phyloP scores from a whole-genome alignment of 2,888 invertebrate genomes.

The Napeogenes inachia region DNA sequence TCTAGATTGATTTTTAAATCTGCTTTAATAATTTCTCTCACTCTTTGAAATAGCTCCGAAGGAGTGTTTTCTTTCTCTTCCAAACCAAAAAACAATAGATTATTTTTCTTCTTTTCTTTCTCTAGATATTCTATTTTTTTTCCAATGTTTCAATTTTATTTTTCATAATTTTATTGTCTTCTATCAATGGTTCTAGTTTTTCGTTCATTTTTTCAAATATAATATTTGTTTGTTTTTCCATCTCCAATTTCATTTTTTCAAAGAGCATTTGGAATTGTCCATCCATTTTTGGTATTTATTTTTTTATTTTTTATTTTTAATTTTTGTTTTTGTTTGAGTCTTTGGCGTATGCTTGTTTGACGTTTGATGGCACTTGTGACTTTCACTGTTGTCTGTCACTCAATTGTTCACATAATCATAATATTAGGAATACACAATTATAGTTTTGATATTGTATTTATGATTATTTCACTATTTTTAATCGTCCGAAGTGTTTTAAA shows the following conservation, averaged over 20 bases:
- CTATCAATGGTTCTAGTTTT: slow-evolving; percentile 13
- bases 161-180: slow-evolving; percentile 25
- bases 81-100: background rate
- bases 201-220: slow-evolving; percentile 21
- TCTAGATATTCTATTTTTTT: slow-evolving; percentile 24
- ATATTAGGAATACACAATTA: too few relatives aligned
- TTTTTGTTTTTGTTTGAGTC: too few relatives aligned
- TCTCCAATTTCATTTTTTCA: slow-evolving; percentile 24
- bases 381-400: too few relatives aligned
- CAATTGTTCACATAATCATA: too few relatives aligned
- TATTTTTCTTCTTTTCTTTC: slow-evolving; percentile 21
- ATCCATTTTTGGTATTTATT: slow-evolving; percentile 15
- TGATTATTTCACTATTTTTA: too few relatives aligned
- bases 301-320: background rate
- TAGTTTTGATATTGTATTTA: too few relatives aligned
- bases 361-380: too few relatives aligned
- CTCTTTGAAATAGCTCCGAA: background rate
- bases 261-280: slow-evolving; percentile 24
- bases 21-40: background rate
- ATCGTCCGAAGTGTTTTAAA: too few relatives aligned
- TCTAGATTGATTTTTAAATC: slow-evolving; percentile 19
- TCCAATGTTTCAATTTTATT: slow-evolving; percentile 24
- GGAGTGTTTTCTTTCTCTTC: slow-evolving; percentile 1
- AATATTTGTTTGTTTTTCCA: slow-evolving; percentile 23
- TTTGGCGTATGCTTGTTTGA: too few relatives aligned